Conservation (phyloP, 2,113 vertebrate genomes). For the Neodon shergylaensis region DNA sequence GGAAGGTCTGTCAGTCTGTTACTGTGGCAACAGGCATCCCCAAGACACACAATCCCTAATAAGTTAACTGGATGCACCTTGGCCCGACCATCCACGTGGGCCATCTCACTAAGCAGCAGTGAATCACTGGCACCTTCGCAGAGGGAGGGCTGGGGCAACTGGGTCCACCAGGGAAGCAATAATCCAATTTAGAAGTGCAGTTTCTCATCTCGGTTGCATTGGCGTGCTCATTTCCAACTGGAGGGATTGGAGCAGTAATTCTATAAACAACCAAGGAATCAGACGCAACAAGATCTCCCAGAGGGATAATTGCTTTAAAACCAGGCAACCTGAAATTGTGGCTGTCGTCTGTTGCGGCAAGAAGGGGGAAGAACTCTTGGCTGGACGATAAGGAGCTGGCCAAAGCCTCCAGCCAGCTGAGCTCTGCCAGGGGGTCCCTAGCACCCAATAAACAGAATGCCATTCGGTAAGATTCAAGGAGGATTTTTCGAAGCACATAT, state of each 20-base stretch:
- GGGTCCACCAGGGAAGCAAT: slow-evolving; percentile 64
- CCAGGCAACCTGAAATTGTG: slow-evolving; percentile 75
- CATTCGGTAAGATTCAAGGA: not conserved
- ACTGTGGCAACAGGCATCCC: slow-evolving; percentile 66
- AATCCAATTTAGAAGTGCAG: slow-evolving; percentile 77
- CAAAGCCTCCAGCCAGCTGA: not conserved
- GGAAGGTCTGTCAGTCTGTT: slow-evolving; percentile 59
- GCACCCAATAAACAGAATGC: not conserved
- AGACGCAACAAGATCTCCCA: slow-evolving; percentile 68
- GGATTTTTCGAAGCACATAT: not conserved
- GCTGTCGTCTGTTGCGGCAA: slow-evolving; percentile 28
- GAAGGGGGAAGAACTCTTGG: not conserved
- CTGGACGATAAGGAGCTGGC: not conserved
- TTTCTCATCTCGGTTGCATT: slow-evolving; percentile 70
- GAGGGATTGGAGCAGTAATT: slow-evolving; percentile 73
- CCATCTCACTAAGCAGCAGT: slow-evolving; percentile 51
- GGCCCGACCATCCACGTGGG: slow-evolving; percentile 49
- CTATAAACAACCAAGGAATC: slow-evolving; percentile 78
- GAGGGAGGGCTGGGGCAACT: slow-evolving; percentile 43
- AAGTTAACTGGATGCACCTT: slow-evolving; percentile 70
- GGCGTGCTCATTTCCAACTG: slow-evolving; percentile 74
- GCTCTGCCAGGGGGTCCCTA: not conserved
- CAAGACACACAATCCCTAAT: slow-evolving; percentile 64
- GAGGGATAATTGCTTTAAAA: slow-evolving; percentile 75
- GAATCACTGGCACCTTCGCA: slow-evolving; percentile 45